Conservation (phyloP, 1,140 invertebrate genomes). For the Nixonia krombeini region DNA sequence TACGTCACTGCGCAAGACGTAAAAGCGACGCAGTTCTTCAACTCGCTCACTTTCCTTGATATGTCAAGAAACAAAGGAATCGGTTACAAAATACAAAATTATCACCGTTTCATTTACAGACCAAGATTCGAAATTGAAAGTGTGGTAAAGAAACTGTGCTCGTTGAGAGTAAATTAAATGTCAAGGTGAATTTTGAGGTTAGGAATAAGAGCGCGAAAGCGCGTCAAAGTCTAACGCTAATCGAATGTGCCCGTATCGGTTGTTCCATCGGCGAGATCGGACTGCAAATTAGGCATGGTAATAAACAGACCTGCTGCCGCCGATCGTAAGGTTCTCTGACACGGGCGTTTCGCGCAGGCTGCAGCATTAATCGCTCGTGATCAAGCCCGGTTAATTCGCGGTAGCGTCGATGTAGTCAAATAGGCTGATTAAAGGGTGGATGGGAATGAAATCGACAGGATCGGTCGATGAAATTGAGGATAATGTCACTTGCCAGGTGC, state of each 20-base stretch:
- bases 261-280: slow-evolving; percentile 5
- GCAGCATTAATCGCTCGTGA: slow-evolving; percentile 3
- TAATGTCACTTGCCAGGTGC: slow-evolving; percentile 25
- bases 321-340: not conserved
- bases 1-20: no score
- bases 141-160: not conserved
- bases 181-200: not conserved
- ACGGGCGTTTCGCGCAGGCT: not conserved
- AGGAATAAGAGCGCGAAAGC: not conserved
- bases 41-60: no score
- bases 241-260: slow-evolving; percentile 5
- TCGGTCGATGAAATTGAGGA: slow-evolving; percentile 22
- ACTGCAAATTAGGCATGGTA: slow-evolving; percentile 3
- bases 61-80: no score
- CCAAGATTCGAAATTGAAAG: not conserved
- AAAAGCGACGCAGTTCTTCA: no score
- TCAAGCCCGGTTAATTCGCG: not conserved
- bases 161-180: not conserved
- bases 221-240: not conserved
- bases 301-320: not conserved
- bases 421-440: slow-evolving; percentile 17
- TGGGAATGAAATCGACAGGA: slow-evolving; percentile 10
- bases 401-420: slow-evolving; percentile 23
- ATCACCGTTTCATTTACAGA: not conserved
- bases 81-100: not conserved